These are phyloP conservation scores for Mobula hypostoma DNA, from an alignment of 2,113 vertebrate species.

Conservation along the genomic window DNA sequence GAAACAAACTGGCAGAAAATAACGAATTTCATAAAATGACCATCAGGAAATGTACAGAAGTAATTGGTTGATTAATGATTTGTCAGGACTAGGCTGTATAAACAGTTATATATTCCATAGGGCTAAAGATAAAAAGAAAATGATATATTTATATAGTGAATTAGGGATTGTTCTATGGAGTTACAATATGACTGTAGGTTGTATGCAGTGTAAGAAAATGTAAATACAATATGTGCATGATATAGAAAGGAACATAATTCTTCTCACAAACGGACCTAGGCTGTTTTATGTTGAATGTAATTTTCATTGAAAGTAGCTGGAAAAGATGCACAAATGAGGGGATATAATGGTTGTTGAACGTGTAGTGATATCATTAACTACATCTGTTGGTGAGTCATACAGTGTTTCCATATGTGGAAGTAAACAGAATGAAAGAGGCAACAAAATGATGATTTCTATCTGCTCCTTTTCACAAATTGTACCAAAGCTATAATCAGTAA, in stretches of 20 bases:
- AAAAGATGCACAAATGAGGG: background rate
- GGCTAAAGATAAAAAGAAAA: background rate
- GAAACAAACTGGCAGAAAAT: background rate
- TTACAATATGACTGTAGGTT: background rate
- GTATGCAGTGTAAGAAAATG: background rate
- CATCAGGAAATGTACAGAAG: background rate
- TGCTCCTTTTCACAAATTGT: background rate
- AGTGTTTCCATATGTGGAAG: background rate
- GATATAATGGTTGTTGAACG: background rate
- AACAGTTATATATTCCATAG: background rate
- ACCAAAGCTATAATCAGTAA: background rate
- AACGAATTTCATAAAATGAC: background rate
- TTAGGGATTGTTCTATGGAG: background rate
- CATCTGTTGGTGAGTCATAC: constrained; percentile 14
- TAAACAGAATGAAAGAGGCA: background rate
- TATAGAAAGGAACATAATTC: background rate
- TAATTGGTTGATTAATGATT: background rate
- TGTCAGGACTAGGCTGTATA: background rate
- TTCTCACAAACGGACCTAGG: background rate
- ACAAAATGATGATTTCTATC: background rate
- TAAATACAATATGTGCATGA: background rate
- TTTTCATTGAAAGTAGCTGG: background rate
- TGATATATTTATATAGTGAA: background rate
- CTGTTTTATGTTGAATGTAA: background rate
- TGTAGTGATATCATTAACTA: background rate